These are phyloP conservation scores for Trichomalopsis sarcophagae DNA, from an alignment of 1,140 invertebrate species.

Conservation along the genomic window DNA sequence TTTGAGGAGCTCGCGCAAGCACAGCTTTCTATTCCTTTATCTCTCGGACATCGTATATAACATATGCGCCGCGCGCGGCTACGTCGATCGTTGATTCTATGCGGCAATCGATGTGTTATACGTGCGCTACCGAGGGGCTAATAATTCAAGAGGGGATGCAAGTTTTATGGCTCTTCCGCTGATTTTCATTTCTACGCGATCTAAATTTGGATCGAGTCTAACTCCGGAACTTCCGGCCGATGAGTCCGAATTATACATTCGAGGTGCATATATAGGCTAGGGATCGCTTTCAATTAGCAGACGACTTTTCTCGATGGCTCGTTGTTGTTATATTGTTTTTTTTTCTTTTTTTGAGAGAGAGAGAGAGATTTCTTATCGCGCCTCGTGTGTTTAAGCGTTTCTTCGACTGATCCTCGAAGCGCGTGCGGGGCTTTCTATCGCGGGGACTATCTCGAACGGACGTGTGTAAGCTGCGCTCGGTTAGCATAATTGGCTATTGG, in stretches of 20 bases:
- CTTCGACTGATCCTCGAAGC: background rate
- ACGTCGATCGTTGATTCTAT: background rate
- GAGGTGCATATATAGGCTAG: too few relatives aligned
- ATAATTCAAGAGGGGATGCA: constrained; percentile 17
- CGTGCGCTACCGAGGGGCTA: background rate
- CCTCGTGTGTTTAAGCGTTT: too few relatives aligned
- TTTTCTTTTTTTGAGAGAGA: background rate
- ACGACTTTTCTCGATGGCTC: background rate
- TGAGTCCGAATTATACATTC: background rate
- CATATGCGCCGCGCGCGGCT: background rate
- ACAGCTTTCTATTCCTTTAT: background rate
- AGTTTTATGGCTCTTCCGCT: background rate
- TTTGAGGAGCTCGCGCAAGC: background rate
- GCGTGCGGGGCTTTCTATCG: background rate
- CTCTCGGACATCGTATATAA: background rate
- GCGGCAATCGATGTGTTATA: background rate
- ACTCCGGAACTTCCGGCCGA: background rate
- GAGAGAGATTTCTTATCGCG: background rate
- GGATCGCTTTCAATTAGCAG: too few relatives aligned
- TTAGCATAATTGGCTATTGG: constrained; percentile 38
- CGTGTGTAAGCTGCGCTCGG: background rate
- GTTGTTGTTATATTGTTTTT: background rate
- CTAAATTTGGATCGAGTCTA: background rate
- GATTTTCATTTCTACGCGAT: background rate
- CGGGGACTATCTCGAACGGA: background rate